Evolutionary conservation across 2,113 vertebrate genomes (phyloP).

Genomic region (Cisticola juncidis): DNA sequence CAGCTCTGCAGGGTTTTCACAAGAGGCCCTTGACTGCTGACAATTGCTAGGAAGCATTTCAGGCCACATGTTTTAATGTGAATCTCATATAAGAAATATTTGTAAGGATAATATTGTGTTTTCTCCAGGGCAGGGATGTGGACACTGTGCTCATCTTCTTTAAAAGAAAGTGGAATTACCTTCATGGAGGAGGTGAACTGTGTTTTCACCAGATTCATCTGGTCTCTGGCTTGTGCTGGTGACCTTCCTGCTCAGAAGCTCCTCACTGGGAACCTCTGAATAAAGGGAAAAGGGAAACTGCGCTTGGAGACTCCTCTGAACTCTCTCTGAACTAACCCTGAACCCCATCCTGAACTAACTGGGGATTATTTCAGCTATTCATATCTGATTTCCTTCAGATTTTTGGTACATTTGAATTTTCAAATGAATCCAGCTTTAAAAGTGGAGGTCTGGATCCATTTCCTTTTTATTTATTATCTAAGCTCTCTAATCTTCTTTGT

Average conservation of each 20-base stretch:
- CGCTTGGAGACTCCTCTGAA: background rate
- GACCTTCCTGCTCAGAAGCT: background rate
- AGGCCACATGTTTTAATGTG: background rate
- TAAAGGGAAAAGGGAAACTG: background rate
- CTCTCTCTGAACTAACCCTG: slow-evolving; percentile 29
- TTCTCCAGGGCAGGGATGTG: background rate
- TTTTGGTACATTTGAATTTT: background rate
- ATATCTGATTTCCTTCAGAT: background rate
- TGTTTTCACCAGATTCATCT: background rate
- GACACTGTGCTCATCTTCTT: background rate
- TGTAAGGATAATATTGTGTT: background rate
- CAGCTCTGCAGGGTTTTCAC: background rate
- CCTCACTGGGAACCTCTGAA: background rate
- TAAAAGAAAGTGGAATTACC: background rate
- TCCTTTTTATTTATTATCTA: slow-evolving; percentile 10
- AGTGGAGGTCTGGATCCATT: background rate
- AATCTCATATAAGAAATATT: background rate
- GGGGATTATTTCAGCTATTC: background rate
- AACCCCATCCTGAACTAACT: background rate
- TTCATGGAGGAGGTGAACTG: background rate
- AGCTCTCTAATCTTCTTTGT: slow-evolving; percentile 32
- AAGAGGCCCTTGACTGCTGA: background rate
- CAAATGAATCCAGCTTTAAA: background rate
- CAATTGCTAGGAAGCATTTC: background rate
- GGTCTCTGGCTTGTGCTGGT: background rate